These are phyloP conservation scores for Coptodon bakossiorum DNA, from an alignment of 2,113 vertebrate species.

Conservation along the genomic window DNA sequence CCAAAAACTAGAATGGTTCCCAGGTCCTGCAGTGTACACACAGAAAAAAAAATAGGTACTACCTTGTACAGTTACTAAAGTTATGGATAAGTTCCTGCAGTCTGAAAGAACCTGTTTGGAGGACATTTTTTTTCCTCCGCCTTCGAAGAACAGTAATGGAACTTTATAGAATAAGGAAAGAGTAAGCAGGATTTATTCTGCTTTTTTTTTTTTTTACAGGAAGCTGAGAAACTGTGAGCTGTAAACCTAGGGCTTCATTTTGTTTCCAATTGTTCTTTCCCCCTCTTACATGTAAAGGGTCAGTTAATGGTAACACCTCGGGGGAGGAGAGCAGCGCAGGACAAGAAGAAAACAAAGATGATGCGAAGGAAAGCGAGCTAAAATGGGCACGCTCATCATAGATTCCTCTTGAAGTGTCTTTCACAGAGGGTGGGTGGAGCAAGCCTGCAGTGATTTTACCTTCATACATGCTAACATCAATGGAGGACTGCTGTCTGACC, in stretches of 20 bases:
- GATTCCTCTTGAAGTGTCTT: constrained; percentile 60
- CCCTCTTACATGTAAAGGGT: not conserved
- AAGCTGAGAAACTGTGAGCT: not conserved
- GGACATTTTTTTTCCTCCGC: not conserved
- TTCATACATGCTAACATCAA: constrained; percentile 33
- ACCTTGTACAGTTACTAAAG: not conserved
- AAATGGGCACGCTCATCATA: constrained; percentile 21
- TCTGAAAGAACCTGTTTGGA: not conserved
- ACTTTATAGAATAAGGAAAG: not conserved
- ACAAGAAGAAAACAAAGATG: constrained; percentile 32
- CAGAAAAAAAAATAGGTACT: not conserved
- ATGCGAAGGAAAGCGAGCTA: not conserved
- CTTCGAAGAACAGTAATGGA: not conserved
- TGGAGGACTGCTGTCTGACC: constrained; percentile 40
- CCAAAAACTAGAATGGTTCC: not conserved
- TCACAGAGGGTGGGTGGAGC: constrained; percentile 31
- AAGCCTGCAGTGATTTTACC: constrained; percentile 22
- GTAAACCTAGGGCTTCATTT: not conserved
- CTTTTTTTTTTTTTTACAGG: not conserved
- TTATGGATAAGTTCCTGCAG: not conserved
- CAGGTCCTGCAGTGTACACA: not conserved
- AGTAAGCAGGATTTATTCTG: not conserved
- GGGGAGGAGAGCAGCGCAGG: constrained; percentile 16
- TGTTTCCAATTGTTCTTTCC: not conserved
- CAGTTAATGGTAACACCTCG: constrained; percentile 23